A percentile compares a stretch with the other conserved stretches of the same genome.
phyloP scores from a whole-genome alignment of 1,140 invertebrate genomes.

The silkworm (Bombyx mori) region ASM3026992v2 NC_085121.1:4046001-4046500 shows the following conservation, averaged over 20 bases:
- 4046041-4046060: too few relatives aligned
- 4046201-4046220: slow-evolving; percentile 96
- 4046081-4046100: slow-evolving; percentile 14
- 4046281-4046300: not conserved
- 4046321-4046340: not conserved
- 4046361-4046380: too few relatives aligned
- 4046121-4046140: slow-evolving; percentile 43
- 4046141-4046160: slow-evolving; percentile 44
- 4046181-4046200: slow-evolving; percentile 87
- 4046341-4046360: too few relatives aligned
- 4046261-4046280: slow-evolving; percentile 72
- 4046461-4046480: too few relatives aligned
- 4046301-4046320: not conserved
- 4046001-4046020: too few relatives aligned
- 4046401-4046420: too few relatives aligned
- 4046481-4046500: too few relatives aligned
- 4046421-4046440: too few relatives aligned
- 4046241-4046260: slow-evolving; percentile 89
- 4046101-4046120: slow-evolving; percentile 50
- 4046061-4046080: too few relatives aligned
- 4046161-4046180: slow-evolving; percentile 48
- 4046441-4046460: too few relatives aligned
- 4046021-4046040: too few relatives aligned
- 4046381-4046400: too few relatives aligned
- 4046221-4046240: slow-evolving; percentile 95